Conservation (phyloP, 2,113 vertebrate species). For the Chrysemys picta region DNA sequence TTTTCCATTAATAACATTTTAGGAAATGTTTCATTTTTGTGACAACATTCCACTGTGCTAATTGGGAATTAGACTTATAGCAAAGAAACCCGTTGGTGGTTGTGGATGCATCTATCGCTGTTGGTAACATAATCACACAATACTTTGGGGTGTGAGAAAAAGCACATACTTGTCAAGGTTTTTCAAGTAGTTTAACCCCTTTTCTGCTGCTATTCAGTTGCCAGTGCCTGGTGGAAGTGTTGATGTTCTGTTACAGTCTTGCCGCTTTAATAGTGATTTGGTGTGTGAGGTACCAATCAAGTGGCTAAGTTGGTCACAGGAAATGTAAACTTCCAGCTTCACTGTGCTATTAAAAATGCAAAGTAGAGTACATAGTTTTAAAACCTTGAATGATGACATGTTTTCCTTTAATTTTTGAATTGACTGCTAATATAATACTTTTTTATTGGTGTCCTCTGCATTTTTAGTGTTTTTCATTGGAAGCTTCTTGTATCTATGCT, state of each 20-base stretch:
- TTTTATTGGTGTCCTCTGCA: neutral
- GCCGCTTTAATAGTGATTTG: neutral
- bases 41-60: neutral
- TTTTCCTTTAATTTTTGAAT: neutral
- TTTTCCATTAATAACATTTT: neutral
- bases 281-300: neutral
- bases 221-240: fast-evolving
- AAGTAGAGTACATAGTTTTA: neutral
- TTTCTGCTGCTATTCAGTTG: fast-evolving
- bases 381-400: fast-evolving
- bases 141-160: neutral
- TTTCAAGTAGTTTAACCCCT: neutral
- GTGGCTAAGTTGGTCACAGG: neutral
- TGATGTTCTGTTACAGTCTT: neutral
- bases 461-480: fast-evolving
- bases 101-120: neutral
- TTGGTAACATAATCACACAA: neutral
- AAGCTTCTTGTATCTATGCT: neutral
- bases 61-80: neutral
- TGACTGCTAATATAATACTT: neutral
- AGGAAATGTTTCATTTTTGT: neutral
- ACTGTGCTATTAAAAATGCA: neutral
- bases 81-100: neutral
- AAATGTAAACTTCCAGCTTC: neutral
- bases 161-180: neutral